Percentiles rank a stretch among this genome's conserved stretches.
phyloP scores from a whole-genome alignment of 2,888 invertebrate genomes.

The Cetonia aurata region DNA sequence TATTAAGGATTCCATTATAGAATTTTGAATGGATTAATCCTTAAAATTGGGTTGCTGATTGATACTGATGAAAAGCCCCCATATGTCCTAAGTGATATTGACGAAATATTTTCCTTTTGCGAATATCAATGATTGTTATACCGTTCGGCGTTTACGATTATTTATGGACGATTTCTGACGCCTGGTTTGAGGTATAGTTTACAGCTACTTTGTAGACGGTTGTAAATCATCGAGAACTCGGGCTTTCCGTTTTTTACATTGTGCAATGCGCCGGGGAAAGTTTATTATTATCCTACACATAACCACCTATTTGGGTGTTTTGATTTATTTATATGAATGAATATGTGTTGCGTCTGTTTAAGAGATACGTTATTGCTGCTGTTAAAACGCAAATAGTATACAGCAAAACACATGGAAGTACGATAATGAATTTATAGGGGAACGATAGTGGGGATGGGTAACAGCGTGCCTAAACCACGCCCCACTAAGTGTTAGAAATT shows the following conservation, averaged over 20 bases:
- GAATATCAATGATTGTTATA: neutral
- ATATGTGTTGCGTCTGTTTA: slow-evolving; percentile 1
- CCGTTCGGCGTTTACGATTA: slow-evolving; percentile 15
- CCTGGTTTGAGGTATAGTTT: slow-evolving; percentile 20
- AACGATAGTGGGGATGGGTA: too few species aligned
- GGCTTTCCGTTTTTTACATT: slow-evolving; percentile 17
- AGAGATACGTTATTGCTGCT: neutral
- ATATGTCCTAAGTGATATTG: too few species aligned
- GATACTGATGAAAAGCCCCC: neutral
- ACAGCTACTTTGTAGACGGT: slow-evolving; percentile 34
- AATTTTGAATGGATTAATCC: slow-evolving; percentile 4
- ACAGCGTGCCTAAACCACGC: too few species aligned
- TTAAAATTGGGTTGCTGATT: too few species aligned
- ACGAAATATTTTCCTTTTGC: too few species aligned
- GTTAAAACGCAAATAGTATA: too few species aligned
- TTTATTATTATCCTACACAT: neutral
- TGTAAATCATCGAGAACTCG: slow-evolving; percentile 24
- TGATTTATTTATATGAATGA: slow-evolving; percentile 15
- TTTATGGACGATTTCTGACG: slow-evolving; percentile 23
- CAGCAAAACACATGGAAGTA: too few species aligned
- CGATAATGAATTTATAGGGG: too few species aligned
- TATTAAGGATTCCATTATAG: slow-evolving; percentile 25
- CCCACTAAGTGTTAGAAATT: too few species aligned
- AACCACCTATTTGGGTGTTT: slow-evolving; percentile 1
- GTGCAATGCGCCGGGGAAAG: slow-evolving; percentile 21